These are phyloP conservation scores for Bolinopsis microptera DNA, from an alignment of 37 sponge, comb jelly and placozoan genomes.

Conservation along the genomic window DNA sequence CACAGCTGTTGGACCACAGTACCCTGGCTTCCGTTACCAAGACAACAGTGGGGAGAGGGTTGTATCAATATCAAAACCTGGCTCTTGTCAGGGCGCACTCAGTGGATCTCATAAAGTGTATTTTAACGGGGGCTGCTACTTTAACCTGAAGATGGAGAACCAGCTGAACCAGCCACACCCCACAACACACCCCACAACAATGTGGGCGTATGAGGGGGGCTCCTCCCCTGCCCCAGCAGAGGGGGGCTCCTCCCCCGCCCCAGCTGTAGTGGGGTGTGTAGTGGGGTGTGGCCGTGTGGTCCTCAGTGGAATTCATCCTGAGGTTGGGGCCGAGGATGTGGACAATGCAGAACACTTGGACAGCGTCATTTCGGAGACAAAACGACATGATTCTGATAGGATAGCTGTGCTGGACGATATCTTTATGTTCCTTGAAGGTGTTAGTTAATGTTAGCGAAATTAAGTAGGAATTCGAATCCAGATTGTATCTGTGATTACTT, in stretches of 20 bases:
- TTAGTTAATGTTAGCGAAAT: no score
- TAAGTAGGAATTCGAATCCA: no score
- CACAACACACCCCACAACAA: no score
- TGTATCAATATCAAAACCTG: background rate
- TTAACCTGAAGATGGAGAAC: background rate
- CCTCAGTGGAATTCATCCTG: constrained; percentile 77
- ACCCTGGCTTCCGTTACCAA: constrained; percentile 76
- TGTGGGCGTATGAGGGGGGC: constrained; percentile 49
- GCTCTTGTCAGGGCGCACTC: background rate
- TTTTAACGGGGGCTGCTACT: constrained; percentile 81
- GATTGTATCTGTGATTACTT: no score
- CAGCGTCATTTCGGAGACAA: background rate
- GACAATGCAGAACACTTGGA: background rate
- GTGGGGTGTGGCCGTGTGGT: constrained; percentile 73
- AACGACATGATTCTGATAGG: background rate
- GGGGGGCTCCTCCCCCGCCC: background rate
- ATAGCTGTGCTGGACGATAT: background rate
- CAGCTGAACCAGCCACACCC: background rate
- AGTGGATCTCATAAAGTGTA: constrained; percentile 23
- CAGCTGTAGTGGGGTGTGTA: constrained; percentile 67
- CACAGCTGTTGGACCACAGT: constrained; percentile 72
- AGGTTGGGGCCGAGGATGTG: constrained; percentile 68
- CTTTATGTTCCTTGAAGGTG: constrained; percentile 12
- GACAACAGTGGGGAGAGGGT: constrained; percentile 72
- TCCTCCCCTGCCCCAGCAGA: constrained; percentile 21